Evolutionary conservation across 2,888 invertebrate genomes (phyloP).

Genomic region (Heliconius sara): DNA sequence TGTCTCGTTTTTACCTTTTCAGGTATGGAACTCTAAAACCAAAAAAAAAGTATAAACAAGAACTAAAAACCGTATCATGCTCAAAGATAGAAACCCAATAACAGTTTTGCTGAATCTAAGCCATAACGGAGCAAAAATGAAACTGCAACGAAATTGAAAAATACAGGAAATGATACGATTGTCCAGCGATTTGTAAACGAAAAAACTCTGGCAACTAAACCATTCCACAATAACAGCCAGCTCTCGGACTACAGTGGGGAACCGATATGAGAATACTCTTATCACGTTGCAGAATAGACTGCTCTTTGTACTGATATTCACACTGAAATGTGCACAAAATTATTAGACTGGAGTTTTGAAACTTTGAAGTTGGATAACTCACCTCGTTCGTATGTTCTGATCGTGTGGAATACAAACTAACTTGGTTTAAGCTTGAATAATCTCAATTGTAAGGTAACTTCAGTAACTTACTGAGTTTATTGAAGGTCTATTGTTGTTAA

Average conservation of each 20-base stretch:
- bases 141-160: constrained; percentile 28
- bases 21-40: neutral
- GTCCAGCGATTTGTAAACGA: constrained; percentile 20
- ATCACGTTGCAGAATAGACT: constrained; percentile 8
- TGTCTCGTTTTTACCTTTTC: too few relatives aligned
- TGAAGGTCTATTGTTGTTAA: neutral
- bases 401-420: neutral
- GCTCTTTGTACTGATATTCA: constrained; percentile 21
- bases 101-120: neutral
- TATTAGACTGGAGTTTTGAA: neutral
- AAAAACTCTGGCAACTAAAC: constrained; percentile 8
- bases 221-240: constrained; percentile 15
- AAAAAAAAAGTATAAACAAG: neutral
- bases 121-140: constrained; percentile 5
- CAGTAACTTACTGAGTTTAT: neutral
- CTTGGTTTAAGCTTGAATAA: constrained; percentile 1
- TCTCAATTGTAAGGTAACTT: neutral
- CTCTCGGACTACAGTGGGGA: neutral
- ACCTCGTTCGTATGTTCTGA: neutral
- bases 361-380: constrained; percentile 2
- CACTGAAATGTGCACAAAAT: constrained; percentile 6
- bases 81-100: neutral
- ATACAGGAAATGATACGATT: constrained; percentile 23
- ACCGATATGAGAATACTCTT: constrained; percentile 12
- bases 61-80: neutral